Evolutionary conservation across 2,113 vertebrate species (phyloP), one percentile per base, ranked within the genome.

Genomic region (Picathartes gymnocephalus): DNA sequence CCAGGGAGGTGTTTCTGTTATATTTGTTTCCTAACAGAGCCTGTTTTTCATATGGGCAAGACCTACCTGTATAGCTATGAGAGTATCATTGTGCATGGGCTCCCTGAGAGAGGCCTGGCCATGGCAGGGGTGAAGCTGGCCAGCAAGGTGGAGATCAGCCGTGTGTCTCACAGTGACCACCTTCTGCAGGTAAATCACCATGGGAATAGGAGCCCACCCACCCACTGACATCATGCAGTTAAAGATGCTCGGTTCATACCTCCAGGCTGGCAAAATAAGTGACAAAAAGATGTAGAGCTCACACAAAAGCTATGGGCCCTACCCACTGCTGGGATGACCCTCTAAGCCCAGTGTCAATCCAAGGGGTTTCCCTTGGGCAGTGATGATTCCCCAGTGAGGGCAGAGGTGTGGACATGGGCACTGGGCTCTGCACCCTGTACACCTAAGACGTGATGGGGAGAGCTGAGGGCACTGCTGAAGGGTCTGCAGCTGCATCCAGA

Each of bases 1-100:
- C 0, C 2, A 90, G 74, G 53, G 15, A 45, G 23, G 3, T 42
- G 13, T 73, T 87, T 90, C 40, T 92, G 8, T 37, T 18, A 28
- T 4, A 21, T 18, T 61, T 61, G n/a, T 69, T 66, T 24, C 58
- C 19, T 2, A 16, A 33, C 33, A 99, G 98, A 95, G 77, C 98
- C 98, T 39, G 68, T 95, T 13, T 99, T 98, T 95, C 94, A 96
- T 30, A 58, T 81, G 1, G 96, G 93, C 78, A 98, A 98, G 94
- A 98, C 97, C 15, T 98, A 98, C 56, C 58, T 98, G 50, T 99
- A 98, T 42, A 96, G 96, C 62, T 99, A 99, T 24, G 96, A 98
- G 53, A 97, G 96, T 22, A 30, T 95, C 54, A 92, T 98, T 56
- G 58, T 98, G 80, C 97, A 97, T 0, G 98, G 98, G 64, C 85